Percentiles rank a stretch among this genome's conserved stretches.
These are phyloP conservation scores for Harpagifer antarcticus DNA, from an alignment of 2,797 vertebrate species.

Conservation along the genomic window DNA sequence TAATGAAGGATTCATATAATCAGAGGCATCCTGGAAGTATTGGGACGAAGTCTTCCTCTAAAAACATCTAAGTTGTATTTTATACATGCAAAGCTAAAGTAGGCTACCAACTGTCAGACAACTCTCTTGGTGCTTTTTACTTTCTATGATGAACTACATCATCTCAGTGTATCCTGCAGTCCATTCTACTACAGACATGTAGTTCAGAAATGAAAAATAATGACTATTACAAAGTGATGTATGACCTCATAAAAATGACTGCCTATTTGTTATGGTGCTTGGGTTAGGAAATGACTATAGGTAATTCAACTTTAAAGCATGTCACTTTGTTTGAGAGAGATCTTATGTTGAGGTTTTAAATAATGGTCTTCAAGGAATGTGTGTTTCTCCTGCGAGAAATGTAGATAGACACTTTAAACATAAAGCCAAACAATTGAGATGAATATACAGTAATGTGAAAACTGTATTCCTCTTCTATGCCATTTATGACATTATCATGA, in stretches of 20 bases:
- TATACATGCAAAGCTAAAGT: conserved; percentile 40
- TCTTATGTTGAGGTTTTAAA: not conserved
- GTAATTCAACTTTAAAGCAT: not conserved
- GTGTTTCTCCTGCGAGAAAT: not conserved
- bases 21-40: conserved; percentile 28
- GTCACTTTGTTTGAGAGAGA: not conserved
- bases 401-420: not conserved
- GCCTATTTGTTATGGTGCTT: not conserved
- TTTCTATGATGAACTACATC: conserved; percentile 14
- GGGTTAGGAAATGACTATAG: conserved; percentile 2
- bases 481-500: not conserved
- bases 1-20: conserved; percentile 33
- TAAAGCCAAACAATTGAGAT: not conserved
- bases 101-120: conserved; percentile 35
- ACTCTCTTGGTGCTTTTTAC: conserved; percentile 22
- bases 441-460: not conserved
- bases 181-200: conserved; percentile 5
- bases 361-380: not conserved
- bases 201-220: conserved; percentile 9
- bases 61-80: conserved; percentile 31
- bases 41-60: conserved; percentile 16
- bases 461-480: not conserved
- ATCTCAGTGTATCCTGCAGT: conserved; percentile 8
- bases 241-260: not conserved
- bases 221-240: conserved; percentile 6